Base-by-base conservation (phyloP, 2,797 vertebrate genomes). In the Enteromius trimaculatus region DNA sequence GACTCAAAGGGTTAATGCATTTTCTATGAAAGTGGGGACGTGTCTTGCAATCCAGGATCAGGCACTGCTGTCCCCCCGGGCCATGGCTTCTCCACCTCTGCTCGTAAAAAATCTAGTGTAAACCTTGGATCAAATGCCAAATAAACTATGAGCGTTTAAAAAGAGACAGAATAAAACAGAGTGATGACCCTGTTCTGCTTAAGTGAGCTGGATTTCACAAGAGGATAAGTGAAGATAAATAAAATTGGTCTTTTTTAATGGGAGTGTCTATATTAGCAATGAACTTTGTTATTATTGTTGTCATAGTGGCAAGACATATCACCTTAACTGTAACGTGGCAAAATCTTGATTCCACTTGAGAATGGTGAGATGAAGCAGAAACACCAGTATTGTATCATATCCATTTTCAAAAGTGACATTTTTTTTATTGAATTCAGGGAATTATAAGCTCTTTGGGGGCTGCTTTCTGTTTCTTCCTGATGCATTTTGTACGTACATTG, bases 41-140 rank as follows among this genome's bases (percentile, higher is more conserved):
- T 80, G 88, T 88, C 90, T 92, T 85, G 16, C 91, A 90, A 92
- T 93, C 89, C 90, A 83, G 84, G 90, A 92, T 93, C 88, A 90
- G 87, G 89, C 81, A 5, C 85, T 75, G 72, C 88, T 91, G 58
- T 91, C 86, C 87, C 93, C 92, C 51, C 80, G 37, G 92, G 93
- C 89, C 23, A 1, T 83, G 77, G 87, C 87, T 70, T 88, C 86
- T 88, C 79, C 89, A 89, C 89, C 83, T 85, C 66, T 71, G 49
- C 74, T 90, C 86, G 82, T 91, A 88, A 91, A 92, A 92, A 64
- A 80, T 80, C 77, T 60, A 42, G 87, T 89, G 79, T 79, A 80
- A 65, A 85, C 86, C 85, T 88, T 84, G 89, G 88, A 89, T 92
- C 84, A 86, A 80, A 79, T 88, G 84, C 82, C 89, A 87, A 83